Percentiles rank a stretch among this genome's conserved stretches.
Evolutionary conservation across 92 coral and sea anemone genomes (phyloP).

Genomic region (Epizoanthus stellaris): DNA sequence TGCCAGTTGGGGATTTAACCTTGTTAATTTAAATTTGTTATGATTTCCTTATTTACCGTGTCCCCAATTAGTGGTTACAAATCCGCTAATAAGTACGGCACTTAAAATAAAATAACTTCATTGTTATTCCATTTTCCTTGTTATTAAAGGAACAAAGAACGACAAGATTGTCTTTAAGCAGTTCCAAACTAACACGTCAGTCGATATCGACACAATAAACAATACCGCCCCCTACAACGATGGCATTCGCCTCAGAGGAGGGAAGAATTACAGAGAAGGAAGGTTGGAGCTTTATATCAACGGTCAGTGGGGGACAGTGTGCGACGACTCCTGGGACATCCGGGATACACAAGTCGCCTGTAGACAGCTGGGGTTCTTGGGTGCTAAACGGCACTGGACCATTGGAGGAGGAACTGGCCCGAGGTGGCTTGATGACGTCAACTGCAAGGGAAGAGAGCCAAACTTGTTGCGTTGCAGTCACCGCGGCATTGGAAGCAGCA

Average conservation of each 20-base stretch:
- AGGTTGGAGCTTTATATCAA: constrained; percentile 68
- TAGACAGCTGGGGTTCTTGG: constrained; percentile 75
- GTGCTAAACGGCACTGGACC: constrained; percentile 58
- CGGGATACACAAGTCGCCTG: constrained; percentile 73
- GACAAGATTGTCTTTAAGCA: constrained; percentile 49
- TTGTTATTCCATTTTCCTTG: no score
- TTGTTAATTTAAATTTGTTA: no score
- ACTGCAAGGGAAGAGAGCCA: constrained; percentile 65
- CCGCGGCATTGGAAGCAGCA: constrained; percentile 59
- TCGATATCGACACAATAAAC: constrained; percentile 40
- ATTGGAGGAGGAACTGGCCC: constrained; percentile 62
- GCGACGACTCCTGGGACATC: constrained; percentile 63
- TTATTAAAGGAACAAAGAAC: not conserved
- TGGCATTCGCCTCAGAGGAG: constrained; percentile 71
- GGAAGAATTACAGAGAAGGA: constrained; percentile 61
- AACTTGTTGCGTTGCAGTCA: constrained; percentile 57
- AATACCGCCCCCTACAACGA: constrained; percentile 45
- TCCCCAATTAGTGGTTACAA: no score
- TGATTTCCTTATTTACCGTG: no score
- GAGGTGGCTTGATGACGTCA: constrained; percentile 68
- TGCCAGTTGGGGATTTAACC: no score
- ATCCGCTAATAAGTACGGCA: no score
- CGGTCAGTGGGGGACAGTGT: constrained; percentile 79
- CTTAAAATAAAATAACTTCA: no score
- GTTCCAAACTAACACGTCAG: constrained; percentile 44